A percentile compares a stretch with the other conserved stretches of the same genome.
Conservation (phyloP, 64 coral and sea anemone genomes). For the Stichodactyla mertensii region DNA sequence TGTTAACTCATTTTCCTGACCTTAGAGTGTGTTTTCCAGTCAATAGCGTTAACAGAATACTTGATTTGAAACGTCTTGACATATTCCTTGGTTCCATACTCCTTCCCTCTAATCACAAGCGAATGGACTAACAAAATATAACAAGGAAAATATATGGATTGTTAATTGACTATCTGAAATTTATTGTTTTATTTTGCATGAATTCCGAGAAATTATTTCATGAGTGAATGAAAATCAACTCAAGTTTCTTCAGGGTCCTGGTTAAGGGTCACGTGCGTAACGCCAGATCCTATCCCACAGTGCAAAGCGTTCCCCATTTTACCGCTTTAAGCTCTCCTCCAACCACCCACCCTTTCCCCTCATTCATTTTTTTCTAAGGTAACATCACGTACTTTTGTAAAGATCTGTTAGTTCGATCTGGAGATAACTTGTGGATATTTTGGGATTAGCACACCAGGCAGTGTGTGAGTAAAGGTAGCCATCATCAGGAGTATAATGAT, state of each 20-base stretch:
- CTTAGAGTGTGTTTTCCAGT: not conserved
- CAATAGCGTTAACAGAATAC: not conserved
- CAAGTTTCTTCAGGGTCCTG: no score
- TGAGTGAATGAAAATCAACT: no score
- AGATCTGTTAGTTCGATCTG: slow-evolving; percentile 1
- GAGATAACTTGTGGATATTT: not conserved
- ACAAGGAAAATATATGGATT: not conserved
- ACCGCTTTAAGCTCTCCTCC: no score
- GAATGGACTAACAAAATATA: not conserved
- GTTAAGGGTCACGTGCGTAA: no score
- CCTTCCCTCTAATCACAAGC: not conserved
- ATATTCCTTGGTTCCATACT: not conserved
- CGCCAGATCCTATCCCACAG: no score
- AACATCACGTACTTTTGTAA: not conserved
- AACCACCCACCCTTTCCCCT: no score
- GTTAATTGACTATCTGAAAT: not conserved
- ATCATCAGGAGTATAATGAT: not conserved
- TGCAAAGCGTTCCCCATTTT: no score
- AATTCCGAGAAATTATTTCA: no score
- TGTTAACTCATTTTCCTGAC: not conserved
- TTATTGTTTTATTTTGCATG: no score
- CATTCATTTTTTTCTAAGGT: not conserved
- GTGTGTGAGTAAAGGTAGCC: not conserved
- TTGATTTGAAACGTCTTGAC: slow-evolving; percentile 14
- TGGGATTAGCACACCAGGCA: not conserved